phyloP scores from a whole-genome alignment of 2,888 invertebrate genomes.

The Anthrax anthrax region DNA sequence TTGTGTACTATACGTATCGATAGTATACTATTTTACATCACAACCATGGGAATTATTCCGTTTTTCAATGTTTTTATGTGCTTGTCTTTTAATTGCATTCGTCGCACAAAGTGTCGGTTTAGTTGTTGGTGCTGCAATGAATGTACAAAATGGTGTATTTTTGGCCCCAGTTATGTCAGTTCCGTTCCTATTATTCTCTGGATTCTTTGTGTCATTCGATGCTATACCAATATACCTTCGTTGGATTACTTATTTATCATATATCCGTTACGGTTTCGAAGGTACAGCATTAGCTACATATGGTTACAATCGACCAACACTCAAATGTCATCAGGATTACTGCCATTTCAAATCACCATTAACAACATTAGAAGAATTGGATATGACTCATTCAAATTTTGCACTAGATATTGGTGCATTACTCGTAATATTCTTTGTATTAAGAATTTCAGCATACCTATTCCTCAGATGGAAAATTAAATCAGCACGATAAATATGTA shows the following conservation, averaged over 20 bases:
- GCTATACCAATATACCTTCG: slow-evolving; percentile 88
- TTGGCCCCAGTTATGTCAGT: slow-evolving; percentile 93
- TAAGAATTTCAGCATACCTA: slow-evolving; percentile 67
- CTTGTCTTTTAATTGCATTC: slow-evolving; percentile 80
- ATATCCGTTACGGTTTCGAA: slow-evolving; percentile 91
- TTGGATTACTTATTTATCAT: slow-evolving; percentile 91
- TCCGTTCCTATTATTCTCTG: slow-evolving; percentile 88
- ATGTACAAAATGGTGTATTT: slow-evolving; percentile 91
- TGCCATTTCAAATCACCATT: slow-evolving; percentile 75
- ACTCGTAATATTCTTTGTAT: slow-evolving; percentile 60
- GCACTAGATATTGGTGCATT: slow-evolving; percentile 66
- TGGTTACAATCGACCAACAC: slow-evolving; percentile 62
- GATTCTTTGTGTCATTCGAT: slow-evolving; percentile 93
- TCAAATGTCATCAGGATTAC: slow-evolving; percentile 69
- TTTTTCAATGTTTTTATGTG: slow-evolving; percentile 76
- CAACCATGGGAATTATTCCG: slow-evolving; percentile 74
- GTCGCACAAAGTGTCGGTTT: slow-evolving; percentile 92
- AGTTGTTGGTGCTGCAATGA: slow-evolving; percentile 91
- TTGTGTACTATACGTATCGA: slow-evolving; percentile 79
- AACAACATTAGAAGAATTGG: slow-evolving; percentile 73
- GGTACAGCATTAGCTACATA: slow-evolving; percentile 88
- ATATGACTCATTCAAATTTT: slow-evolving; percentile 69
- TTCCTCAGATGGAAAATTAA: slow-evolving; percentile 80
- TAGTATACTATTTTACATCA: slow-evolving; percentile 88
- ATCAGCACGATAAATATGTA: slow-evolving; percentile 48